Evolutionary conservation across 2,113 vertebrate genomes (phyloP).

Genomic region (Thamnophis sirtalis): DNA sequence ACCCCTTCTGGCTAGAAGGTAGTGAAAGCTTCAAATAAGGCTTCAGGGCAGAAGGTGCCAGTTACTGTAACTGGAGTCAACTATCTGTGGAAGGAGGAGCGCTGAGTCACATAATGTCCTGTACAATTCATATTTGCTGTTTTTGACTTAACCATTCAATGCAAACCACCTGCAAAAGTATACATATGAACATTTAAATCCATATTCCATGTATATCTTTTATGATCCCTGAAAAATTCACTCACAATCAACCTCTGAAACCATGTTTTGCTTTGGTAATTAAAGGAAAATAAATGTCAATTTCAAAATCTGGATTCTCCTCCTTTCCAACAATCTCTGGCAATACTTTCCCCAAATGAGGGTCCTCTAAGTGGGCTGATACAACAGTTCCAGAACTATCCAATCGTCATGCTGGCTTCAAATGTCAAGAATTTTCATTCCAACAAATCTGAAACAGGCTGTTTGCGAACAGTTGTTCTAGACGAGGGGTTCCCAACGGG

Average conservation of each 20-base stretch:
- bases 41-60: neutral
- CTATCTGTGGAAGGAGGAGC: neutral
- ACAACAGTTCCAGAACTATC: neutral
- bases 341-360: neutral
- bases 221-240: neutral
- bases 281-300: neutral
- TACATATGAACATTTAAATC: neutral
- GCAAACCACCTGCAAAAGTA: neutral
- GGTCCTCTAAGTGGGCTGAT: neutral
- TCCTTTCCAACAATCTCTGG: neutral
- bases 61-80: neutral
- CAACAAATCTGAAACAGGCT: neutral
- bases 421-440: neutral
- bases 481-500: no score
- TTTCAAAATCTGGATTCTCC: neutral
- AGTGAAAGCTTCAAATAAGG: neutral
- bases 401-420: neutral
- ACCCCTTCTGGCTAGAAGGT: neutral
- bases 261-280: neutral
- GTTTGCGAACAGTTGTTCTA: neutral
- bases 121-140: neutral
- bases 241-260: neutral
- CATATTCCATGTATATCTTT: neutral
- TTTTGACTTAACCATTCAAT: neutral
- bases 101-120: neutral